phyloP scores from a whole-genome alignment of 1,140 invertebrate species.

The Spodoptera litura region DNA sequence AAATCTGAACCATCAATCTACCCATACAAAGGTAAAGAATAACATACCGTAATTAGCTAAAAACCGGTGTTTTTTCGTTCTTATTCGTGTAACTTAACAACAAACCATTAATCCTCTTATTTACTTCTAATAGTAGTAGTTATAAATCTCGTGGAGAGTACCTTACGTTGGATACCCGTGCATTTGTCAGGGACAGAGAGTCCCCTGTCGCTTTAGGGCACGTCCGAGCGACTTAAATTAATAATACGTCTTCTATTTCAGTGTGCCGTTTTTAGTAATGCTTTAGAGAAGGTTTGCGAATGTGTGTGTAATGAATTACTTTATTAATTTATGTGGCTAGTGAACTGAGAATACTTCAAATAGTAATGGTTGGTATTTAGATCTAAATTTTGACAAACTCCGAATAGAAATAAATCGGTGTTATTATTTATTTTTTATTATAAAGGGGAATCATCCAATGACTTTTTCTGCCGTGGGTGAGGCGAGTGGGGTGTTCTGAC shows the following conservation, averaged over 20 bases:
- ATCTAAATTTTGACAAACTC: no score
- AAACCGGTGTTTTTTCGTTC: no score
- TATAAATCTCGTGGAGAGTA: conserved; percentile 32
- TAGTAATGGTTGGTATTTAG: no score
- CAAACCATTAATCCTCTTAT: conserved; percentile 11
- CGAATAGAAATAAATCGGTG: no score
- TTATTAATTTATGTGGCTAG: neutral
- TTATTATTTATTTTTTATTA: no score
- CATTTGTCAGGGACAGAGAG: conserved; percentile 28
- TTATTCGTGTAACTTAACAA: neutral
- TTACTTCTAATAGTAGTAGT: conserved; percentile 16
- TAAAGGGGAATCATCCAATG: no score
- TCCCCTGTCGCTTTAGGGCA: conserved; percentile 35
- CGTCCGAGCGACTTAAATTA: conserved; percentile 35
- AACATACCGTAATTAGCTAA: no score
- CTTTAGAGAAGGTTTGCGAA: neutral
- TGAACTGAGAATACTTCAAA: no score
- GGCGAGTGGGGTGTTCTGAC: no score
- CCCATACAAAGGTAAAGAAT: no score
- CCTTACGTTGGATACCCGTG: conserved; percentile 9
- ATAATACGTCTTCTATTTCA: conserved; percentile 27
- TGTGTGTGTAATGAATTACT: neutral
- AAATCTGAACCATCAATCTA: no score
- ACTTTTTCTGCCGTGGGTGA: no score
- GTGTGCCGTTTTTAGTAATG: neutral